Base-by-base conservation (phyloP, 2,797 vertebrate genomes). In the Momotus momota region DNA sequence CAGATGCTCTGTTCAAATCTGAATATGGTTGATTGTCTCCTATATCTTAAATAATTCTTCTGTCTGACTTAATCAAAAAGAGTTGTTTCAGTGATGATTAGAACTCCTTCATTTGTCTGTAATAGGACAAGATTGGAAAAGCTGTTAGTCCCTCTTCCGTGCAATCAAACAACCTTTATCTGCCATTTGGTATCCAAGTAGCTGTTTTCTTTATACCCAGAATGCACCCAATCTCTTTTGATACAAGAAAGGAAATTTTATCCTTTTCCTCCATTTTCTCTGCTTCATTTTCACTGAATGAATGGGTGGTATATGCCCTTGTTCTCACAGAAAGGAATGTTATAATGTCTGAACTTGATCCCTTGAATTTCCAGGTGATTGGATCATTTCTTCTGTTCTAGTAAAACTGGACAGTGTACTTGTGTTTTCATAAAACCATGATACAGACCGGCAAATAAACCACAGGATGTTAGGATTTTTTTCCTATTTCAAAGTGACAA, bases 51-150 rank as follows among this genome's bases (percentile, higher is more conserved):
- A 90, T 5, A 3, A 88, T 84, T 91, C 67, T 78, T 91, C 82
- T 90, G 58, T 81, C 86, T 82, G 70, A 92, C 71, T 92, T 93
- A 94, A 91, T 90, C 77, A 92, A 86, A 94, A 96, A 88, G 19
- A 94, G 26, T 60, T 93, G 51, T 35, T 93, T 90, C 93, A 90
- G 12, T 81, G 74, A 94, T 91, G 77, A 83, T 79, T 77, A 86
- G 52, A 90, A 93, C n/a, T 20, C 66, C 55, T 71, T 88, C 62
- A 86, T 88, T 86, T 95, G 41, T 90, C 80, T 80, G 57, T 67
- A 93, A 90, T 58, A 94, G 33, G 71, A 81, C 49, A 71, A 92
- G 77, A 90, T 25, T 85, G 38, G 77, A 91, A 93, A 90, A 86
- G 31, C 71, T 86, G 60, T 90, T 94, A 94, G 33, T 79, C 62